Evolutionary conservation across 2,113 vertebrate species (phyloP).

Genomic region (Sphaerodactylus townsendi): DNA sequence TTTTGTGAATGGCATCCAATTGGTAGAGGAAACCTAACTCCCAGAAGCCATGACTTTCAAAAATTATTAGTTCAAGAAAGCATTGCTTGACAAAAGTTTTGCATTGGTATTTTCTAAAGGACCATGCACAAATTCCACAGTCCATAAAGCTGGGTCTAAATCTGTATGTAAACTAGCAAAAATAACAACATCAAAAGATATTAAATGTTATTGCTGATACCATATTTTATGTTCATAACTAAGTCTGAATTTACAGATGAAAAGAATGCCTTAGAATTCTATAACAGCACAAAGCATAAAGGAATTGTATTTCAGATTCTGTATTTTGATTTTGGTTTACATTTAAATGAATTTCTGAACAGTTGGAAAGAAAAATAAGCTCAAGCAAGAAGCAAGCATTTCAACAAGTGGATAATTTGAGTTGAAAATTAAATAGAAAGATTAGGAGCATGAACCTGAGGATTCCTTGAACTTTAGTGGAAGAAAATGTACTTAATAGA

Average conservation of each 20-base stretch:
- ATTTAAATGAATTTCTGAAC: constrained; percentile 44
- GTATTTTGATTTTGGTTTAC: constrained; percentile 54
- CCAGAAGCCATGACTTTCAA: too few relatives aligned
- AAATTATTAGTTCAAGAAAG: too few relatives aligned
- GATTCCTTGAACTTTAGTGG: background rate
- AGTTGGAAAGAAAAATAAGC: constrained; percentile 11
- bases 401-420: constrained; percentile 3
- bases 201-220: constrained; percentile 55
- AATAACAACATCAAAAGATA: too few relatives aligned
- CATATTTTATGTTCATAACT: constrained; percentile 34
- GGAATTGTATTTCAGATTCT: constrained; percentile 46
- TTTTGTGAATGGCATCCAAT: too few relatives aligned
- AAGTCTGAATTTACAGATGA: constrained; percentile 43
- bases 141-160: too few relatives aligned
- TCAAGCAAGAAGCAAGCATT: constrained; percentile 1
- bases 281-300: background rate
- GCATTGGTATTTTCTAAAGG: too few relatives aligned
- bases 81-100: too few relatives aligned
- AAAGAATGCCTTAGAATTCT: constrained; percentile 45
- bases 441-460: background rate
- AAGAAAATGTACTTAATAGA: background rate
- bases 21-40: too few relatives aligned
- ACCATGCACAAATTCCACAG: too few relatives aligned
- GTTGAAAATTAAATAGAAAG: background rate
- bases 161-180: too few relatives aligned